Evolutionary conservation across 2,113 vertebrate species (phyloP).

Genomic region (Alethe castanea): DNA sequence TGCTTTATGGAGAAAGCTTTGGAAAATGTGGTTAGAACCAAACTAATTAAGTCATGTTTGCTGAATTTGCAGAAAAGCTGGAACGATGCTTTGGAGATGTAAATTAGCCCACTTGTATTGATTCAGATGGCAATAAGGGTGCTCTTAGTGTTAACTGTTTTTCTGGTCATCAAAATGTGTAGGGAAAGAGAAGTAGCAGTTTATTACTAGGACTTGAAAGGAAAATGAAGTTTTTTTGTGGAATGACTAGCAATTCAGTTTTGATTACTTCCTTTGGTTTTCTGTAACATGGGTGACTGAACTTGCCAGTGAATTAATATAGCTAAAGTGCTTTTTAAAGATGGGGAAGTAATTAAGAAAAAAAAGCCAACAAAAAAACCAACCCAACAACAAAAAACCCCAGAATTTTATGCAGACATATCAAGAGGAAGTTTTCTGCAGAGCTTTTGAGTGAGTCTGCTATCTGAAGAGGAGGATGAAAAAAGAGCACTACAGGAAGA

Average conservation of each 20-base stretch:
- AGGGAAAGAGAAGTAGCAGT: not conserved
- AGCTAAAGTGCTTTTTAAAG: not conserved
- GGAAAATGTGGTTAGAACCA: not conserved
- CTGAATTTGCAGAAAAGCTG: not conserved
- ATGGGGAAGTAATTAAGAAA: not conserved
- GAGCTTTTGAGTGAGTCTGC: not conserved
- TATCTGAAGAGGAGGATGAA: not conserved
- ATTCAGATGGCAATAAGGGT: not conserved
- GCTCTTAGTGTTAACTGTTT: not conserved
- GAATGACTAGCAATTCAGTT: not conserved
- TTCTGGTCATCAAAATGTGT: not conserved
- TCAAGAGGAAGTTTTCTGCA: not conserved
- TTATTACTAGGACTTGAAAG: not conserved
- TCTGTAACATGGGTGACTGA: not conserved
- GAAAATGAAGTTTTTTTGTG: not conserved
- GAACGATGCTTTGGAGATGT: not conserved
- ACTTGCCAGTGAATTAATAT: not conserved
- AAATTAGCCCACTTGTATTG: not conserved
- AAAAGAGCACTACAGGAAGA: not conserved
- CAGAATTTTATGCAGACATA: not conserved
- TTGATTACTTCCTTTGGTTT: not conserved
- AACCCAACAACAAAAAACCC: not conserved
- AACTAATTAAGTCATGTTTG: not conserved
- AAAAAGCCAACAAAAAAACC: no score
- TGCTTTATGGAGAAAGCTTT: not conserved